phyloP scores from a whole-genome alignment of 2,888 invertebrate species.

The Chrysolina oricalcia region DNA sequence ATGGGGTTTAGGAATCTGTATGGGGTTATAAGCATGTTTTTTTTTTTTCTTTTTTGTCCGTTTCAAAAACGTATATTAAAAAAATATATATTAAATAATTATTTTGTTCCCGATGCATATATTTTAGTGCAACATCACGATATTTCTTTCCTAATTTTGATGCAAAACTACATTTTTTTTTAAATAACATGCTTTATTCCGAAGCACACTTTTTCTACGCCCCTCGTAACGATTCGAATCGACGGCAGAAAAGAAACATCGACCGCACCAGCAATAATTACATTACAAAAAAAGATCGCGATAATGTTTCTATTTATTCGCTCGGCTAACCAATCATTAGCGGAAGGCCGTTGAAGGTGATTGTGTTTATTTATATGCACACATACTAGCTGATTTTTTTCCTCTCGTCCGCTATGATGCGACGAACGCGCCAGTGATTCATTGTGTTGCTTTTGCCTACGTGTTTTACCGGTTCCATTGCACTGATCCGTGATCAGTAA shows the following conservation, averaged over 20 bases:
- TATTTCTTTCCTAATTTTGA: too few species aligned
- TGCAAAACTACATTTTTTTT: too few species aligned
- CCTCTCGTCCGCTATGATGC: conserved; percentile 13
- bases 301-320: conserved; percentile 22
- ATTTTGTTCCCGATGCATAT: too few species aligned
- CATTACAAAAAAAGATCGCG: not conserved
- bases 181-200: too few species aligned
- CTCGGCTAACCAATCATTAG: conserved; percentile 24
- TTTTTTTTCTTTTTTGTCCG: too few species aligned
- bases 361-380: conserved; percentile 44
- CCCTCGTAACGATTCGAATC: not conserved
- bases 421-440: conserved; percentile 28
- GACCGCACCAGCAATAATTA: conserved; percentile 1
- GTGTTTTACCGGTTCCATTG: conserved; percentile 39
- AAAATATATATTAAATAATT: too few species aligned
- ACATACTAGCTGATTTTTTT: conserved; percentile 24
- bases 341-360: conserved; percentile 48
- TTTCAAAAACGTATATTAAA: too few species aligned
- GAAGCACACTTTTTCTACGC: not conserved
- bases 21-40: too few species aligned
- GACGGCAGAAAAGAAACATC: not conserved
- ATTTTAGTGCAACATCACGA: too few species aligned
- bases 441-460: conserved; percentile 26
- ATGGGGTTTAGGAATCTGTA: too few species aligned
- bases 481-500: conserved; percentile 26